Evolutionary conservation across 2,113 vertebrate species (phyloP).

Genomic region (Toxostoma redivivum): DNA sequence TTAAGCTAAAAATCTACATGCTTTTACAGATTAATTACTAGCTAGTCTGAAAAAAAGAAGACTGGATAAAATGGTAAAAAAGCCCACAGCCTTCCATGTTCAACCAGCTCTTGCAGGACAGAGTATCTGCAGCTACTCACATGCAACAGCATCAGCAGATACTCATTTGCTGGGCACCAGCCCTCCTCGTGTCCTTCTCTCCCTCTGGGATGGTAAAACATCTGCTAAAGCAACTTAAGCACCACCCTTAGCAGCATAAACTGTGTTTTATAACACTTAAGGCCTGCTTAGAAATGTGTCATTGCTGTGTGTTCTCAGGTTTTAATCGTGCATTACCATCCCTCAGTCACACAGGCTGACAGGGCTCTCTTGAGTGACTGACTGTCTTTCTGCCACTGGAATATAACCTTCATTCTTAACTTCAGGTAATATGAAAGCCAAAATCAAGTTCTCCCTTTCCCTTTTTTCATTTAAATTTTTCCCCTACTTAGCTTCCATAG

Average conservation of each 20-base stretch:
- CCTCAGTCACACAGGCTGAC: not conserved
- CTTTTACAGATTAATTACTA: not conserved
- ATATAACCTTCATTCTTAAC: not conserved
- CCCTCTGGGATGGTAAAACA: fast-evolving
- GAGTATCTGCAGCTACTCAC: not conserved
- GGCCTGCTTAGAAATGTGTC: not conserved
- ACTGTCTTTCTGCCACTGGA: not conserved
- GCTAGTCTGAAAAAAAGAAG: not conserved
- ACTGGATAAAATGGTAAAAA: not conserved
- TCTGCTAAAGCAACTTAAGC: not conserved
- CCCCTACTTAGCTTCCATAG: not conserved
- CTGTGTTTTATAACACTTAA: not conserved
- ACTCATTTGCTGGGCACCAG: not conserved
- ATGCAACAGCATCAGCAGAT: not conserved
- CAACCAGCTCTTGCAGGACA: not conserved
- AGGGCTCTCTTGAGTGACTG: not conserved
- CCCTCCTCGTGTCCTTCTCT: not conserved
- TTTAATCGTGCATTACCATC: not conserved
- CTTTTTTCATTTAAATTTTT: not conserved
- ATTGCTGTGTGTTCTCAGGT: not conserved
- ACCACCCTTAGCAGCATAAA: not conserved
- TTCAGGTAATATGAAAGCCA: not conserved
- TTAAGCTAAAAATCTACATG: not conserved
- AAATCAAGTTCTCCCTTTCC: not conserved
- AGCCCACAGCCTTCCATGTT: not conserved